Conservation (phyloP, 2,113 vertebrate genomes). For the Silurus asotus region DNA sequence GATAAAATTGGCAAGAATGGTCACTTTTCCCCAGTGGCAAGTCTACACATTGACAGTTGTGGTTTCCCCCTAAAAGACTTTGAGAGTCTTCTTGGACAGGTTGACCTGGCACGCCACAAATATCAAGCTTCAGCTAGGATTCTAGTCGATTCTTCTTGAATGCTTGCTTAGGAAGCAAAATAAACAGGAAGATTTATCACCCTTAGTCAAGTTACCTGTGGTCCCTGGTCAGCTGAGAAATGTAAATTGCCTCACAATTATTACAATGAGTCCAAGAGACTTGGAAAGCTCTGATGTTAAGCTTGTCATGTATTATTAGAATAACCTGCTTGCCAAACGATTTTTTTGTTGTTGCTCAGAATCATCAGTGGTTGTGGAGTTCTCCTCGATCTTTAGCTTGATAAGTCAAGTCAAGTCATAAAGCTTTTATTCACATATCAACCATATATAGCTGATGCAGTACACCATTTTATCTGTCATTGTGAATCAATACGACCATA, state of each 20-base stretch:
- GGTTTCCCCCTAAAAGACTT: not conserved
- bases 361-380: no score
- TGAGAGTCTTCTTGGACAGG: not conserved
- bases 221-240: not conserved
- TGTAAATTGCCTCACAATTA: not conserved
- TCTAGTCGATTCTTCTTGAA: not conserved
- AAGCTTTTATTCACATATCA: no score
- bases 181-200: not conserved
- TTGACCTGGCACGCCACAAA: not conserved
- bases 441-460: no score
- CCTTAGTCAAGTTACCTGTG: not conserved
- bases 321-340: not conserved
- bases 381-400: no score
- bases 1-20: no score
- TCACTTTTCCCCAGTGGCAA: not conserved
- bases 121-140: not conserved
- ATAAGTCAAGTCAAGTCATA: no score
- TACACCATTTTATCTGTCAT: not conserved
- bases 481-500: not conserved
- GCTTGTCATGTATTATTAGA: not conserved
- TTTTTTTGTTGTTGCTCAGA: not conserved
- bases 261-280: not conserved
- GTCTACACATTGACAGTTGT: not conserved
- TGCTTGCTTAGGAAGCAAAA: not conserved
- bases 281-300: not conserved